A percentile compares a stretch with the other conserved stretches of the same genome.
Evolutionary conservation across 2,113 vertebrate genomes (phyloP).

Genomic region (Bungarus multicinctus): DNA sequence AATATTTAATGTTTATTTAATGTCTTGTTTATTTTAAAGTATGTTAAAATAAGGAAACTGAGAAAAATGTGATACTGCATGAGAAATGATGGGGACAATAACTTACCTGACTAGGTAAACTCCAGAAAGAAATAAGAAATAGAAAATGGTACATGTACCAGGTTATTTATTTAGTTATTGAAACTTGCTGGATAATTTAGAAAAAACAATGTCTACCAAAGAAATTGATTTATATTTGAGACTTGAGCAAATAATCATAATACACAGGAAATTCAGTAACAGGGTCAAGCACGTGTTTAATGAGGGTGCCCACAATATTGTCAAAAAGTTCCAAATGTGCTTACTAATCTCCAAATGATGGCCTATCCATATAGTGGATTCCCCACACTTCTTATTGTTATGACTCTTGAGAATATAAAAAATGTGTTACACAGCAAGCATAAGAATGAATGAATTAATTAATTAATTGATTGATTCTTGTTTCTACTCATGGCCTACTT

Average conservation of each 20-base stretch:
- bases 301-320: background rate
- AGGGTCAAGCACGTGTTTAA: background rate
- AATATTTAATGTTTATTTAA: background rate
- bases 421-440: background rate
- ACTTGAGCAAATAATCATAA: background rate
- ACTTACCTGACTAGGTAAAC: background rate
- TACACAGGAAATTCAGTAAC: background rate
- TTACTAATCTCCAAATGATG: background rate
- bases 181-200: background rate
- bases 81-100: background rate
- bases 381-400: background rate
- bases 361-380: background rate
- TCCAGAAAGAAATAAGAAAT: background rate
- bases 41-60: background rate
- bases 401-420: background rate
- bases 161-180: background rate
- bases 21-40: background rate
- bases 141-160: background rate
- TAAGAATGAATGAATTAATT: too few species aligned
- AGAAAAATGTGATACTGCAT: background rate
- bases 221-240: background rate
- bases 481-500: background rate
- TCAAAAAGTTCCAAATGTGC: background rate
- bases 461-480: background rate
- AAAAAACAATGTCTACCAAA: background rate